Conservation (phyloP, 2,113 vertebrate species). For the Aythya baeri region DNA sequence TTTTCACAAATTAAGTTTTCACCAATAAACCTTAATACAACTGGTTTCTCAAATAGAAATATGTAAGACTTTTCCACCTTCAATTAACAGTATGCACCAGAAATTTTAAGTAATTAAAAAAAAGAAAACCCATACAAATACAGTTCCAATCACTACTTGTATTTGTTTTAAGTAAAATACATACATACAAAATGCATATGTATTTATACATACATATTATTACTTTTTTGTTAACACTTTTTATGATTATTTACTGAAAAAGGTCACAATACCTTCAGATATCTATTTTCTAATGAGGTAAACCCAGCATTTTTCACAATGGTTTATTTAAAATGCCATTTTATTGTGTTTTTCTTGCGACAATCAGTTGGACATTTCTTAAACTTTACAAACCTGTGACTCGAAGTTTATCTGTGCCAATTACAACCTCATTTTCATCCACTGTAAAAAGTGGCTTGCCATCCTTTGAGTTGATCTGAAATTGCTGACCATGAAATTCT, state of each 20-base stretch:
- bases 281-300: neutral
- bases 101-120: neutral
- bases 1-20: neutral
- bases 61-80: neutral
- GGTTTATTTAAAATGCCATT: neutral
- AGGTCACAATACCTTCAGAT: neutral
- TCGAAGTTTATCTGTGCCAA: conserved; percentile 91
- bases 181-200: neutral
- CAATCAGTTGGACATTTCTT: neutral
- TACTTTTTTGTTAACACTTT: neutral
- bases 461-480: conserved; percentile 85
- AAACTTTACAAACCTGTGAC: conserved; percentile 85
- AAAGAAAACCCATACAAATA: neutral
- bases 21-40: neutral
- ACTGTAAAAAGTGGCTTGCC: conserved; percentile 88
- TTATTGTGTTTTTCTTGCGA: neutral
- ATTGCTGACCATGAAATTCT: conserved; percentile 81
- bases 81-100: neutral
- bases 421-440: conserved; percentile 81
- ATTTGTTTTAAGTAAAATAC: neutral
- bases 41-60: neutral
- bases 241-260: neutral
- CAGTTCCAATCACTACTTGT: neutral
- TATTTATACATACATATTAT: too few relatives aligned
- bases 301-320: neutral